phyloP scores from a whole-genome alignment of 2,888 invertebrate species.

The Oscheius sp. region DNA sequence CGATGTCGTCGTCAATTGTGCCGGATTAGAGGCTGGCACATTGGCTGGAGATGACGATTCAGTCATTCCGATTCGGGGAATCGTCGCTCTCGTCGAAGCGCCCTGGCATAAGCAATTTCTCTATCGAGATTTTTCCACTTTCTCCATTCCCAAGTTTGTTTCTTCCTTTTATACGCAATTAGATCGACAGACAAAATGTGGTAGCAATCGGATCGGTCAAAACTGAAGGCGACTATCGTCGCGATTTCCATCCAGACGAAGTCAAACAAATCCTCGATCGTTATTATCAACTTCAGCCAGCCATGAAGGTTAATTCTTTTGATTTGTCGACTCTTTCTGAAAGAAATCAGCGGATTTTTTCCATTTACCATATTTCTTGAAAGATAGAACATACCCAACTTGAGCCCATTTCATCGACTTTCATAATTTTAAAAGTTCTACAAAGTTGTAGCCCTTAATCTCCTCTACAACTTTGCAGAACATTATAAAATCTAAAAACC shows the following conservation, averaged over 20 bases:
- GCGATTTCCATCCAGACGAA: conserved; percentile 37
- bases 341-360: too few species aligned
- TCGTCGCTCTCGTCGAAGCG: conserved; percentile 77
- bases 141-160: conserved; percentile 54
- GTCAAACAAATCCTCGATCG: conserved; percentile 37
- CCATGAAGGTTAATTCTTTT: conserved; percentile 36
- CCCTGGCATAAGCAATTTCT: conserved; percentile 90
- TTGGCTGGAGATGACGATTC: conserved; percentile 70
- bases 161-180: not conserved
- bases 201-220: conserved; percentile 54
- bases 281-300: conserved; percentile 47
- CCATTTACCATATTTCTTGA: too few species aligned
- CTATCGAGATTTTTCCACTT: conserved; percentile 71
- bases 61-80: conserved; percentile 47
- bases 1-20: conserved; percentile 73
- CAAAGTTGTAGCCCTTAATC: too few species aligned
- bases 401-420: too few species aligned
- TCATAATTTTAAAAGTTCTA: too few species aligned
- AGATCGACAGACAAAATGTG: conserved; percentile 38
- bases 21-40: conserved; percentile 70
- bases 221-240: conserved; percentile 33
- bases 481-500: too few species aligned
- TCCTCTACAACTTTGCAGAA: too few species aligned
- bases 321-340: too few species aligned
- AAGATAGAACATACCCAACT: too few species aligned